phyloP scores from a whole-genome alignment of 1,140 invertebrate species.

The Andrena cerasifolii region DNA sequence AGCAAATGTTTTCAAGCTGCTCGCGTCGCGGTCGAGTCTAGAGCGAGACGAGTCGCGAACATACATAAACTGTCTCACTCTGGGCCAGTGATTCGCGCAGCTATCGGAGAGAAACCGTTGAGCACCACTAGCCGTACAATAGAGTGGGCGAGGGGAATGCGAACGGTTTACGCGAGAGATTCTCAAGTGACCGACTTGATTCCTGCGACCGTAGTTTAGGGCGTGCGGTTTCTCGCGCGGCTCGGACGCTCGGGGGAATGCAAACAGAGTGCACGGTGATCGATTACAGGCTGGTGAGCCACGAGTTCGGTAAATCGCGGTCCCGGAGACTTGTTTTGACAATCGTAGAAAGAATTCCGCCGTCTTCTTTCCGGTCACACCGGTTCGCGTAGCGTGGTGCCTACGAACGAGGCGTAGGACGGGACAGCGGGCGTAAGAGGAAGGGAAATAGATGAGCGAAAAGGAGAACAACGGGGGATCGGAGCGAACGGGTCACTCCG shows the following conservation, averaged over 20 bases:
- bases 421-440: conserved; percentile 20
- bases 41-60: no score
- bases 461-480: conserved; percentile 28
- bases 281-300: background rate
- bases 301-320: conserved; percentile 30
- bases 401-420: conserved; percentile 53
- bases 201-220: background rate
- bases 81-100: no score
- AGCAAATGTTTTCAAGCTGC: no score
- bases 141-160: background rate
- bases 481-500: conserved; percentile 29
- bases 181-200: background rate
- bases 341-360: conserved; percentile 56
- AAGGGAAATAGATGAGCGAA: background rate
- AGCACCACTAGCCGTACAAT: no score
- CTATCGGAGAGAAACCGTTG: no score
- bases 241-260: conserved; percentile 1
- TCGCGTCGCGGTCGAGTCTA: no score
- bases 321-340: conserved; percentile 51
- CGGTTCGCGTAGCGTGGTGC: conserved; percentile 50
- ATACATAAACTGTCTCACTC: no score
- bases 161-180: background rate
- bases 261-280: conserved; percentile 4
- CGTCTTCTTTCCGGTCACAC: conserved; percentile 60
- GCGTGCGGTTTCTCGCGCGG: no score